Evolutionary conservation across 2,888 invertebrate genomes (phyloP).

Genomic region (Rhodophaea formosa): DNA sequence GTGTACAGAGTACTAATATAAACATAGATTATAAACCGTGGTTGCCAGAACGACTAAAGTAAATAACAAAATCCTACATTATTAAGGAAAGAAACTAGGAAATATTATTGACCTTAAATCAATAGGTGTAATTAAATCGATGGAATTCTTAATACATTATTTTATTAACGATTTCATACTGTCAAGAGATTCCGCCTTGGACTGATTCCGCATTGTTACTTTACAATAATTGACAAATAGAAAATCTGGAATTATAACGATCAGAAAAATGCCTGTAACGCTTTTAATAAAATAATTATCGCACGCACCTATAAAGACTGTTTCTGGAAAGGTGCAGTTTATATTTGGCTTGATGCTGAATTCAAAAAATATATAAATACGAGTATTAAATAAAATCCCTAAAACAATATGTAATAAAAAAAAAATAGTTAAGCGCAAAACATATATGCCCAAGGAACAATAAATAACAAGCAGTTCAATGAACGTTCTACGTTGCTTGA

Average conservation of each 20-base stretch:
- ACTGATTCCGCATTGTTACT: conserved; percentile 12
- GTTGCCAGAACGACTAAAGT: too few species aligned
- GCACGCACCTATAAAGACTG: too few species aligned
- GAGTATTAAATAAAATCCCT: too few species aligned
- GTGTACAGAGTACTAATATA: neutral
- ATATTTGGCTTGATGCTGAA: too few species aligned
- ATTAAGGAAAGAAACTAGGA: conserved; percentile 10
- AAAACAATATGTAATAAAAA: too few species aligned
- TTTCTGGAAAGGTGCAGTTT: too few species aligned
- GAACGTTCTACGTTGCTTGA: neutral
- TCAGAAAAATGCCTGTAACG: too few species aligned
- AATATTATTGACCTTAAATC: neutral
- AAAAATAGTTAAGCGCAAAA: too few species aligned
- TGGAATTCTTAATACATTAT: conserved; percentile 5
- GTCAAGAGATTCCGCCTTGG: neutral
- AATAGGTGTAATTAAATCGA: neutral
- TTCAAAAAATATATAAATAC: too few species aligned
- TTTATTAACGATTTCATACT: neutral
- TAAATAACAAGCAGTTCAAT: conserved; percentile 2
- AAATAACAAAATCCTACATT: neutral
- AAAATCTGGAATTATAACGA: too few species aligned
- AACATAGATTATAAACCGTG: too few species aligned
- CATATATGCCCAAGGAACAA: neutral
- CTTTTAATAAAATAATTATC: too few species aligned
- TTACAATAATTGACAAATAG: neutral